Conservation (phyloP, 2,797 vertebrate species). For the Macropodus opercularis region DNA sequence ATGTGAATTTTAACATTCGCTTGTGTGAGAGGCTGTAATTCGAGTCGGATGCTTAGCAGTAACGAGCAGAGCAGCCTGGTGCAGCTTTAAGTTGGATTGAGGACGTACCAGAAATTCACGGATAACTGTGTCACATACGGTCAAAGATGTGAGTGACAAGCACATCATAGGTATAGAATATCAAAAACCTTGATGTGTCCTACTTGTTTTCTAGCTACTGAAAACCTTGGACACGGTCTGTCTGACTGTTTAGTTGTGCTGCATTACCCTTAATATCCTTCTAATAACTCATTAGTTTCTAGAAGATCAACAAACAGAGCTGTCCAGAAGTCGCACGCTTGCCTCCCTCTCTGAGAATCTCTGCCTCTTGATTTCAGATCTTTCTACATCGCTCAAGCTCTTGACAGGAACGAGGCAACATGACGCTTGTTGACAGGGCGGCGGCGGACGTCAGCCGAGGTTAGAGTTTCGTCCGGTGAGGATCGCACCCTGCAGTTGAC, state of each 20-base stretch:
- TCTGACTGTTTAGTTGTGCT: slow-evolving; percentile 27
- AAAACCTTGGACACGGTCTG: neutral
- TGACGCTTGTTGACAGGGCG: slow-evolving; percentile 47
- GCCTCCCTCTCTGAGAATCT: slow-evolving; percentile 8
- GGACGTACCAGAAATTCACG: too few species aligned
- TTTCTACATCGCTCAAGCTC: slow-evolving; percentile 15
- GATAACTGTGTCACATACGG: too few species aligned
- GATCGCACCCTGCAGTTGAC: slow-evolving; percentile 60
- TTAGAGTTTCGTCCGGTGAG: slow-evolving; percentile 68
- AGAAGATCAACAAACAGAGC: slow-evolving; percentile 15
- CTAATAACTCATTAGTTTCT: slow-evolving; percentile 26
- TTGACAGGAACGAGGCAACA: slow-evolving; percentile 14
- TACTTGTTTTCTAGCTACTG: too few species aligned
- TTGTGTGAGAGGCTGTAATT: too few species aligned
- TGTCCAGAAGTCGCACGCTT: neutral
- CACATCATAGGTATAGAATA: too few species aligned
- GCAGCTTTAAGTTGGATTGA: too few species aligned
- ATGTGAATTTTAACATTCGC: too few species aligned
- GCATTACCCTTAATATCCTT: slow-evolving; percentile 22
- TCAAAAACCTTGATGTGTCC: too few species aligned
- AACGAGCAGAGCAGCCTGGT: too few species aligned
- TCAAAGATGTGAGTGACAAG: too few species aligned
- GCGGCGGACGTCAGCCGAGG: slow-evolving; percentile 63
- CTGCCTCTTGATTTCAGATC: slow-evolving; percentile 7
- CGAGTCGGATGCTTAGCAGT: too few species aligned